A percentile compares a stretch with the other conserved stretches of the same genome.
Conservation (phyloP, 2,797 vertebrate species). For the Botia almorhae region DNA sequence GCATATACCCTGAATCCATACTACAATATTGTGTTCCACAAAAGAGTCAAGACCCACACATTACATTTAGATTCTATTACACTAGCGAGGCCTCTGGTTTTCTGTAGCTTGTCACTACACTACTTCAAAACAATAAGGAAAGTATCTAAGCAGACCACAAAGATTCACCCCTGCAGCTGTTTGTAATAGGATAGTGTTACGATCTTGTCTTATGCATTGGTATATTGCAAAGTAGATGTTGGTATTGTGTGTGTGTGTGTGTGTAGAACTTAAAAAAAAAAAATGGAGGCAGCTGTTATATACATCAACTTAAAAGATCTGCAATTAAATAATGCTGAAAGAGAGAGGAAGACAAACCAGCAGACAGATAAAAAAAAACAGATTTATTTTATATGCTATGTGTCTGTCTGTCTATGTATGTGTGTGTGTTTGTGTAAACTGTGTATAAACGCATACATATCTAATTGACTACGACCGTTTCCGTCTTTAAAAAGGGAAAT, state of each 20-base stretch:
- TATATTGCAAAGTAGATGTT: not conserved
- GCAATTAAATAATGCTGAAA: too few species aligned
- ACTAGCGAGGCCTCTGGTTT: slow-evolving; percentile 10
- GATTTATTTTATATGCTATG: too few species aligned
- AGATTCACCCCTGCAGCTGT: slow-evolving; percentile 8
- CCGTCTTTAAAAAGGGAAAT: not conserved
- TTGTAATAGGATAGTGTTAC: slow-evolving; percentile 25
- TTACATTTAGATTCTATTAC: slow-evolving; percentile 45
- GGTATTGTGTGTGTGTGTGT: not conserved
- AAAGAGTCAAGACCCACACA: slow-evolving; percentile 29
- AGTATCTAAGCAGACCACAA: not conserved
- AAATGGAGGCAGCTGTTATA: too few species aligned
- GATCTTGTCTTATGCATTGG: not conserved
- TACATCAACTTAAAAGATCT: too few species aligned
- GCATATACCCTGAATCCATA: slow-evolving; percentile 39
- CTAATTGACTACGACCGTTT: not conserved
- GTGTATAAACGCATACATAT: not conserved
- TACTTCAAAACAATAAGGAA: slow-evolving; percentile 35
- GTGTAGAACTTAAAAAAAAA: too few species aligned
- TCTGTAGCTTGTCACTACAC: slow-evolving; percentile 17
- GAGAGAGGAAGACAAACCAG: too few species aligned
- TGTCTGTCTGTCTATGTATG: too few species aligned
- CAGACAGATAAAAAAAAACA: too few species aligned
- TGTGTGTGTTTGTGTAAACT: too few species aligned
- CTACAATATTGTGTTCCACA: slow-evolving; percentile 34